A percentile compares a stretch with the other conserved stretches of the same genome.
Evolutionary conservation across 2,113 vertebrate species (phyloP).

Genomic region (Loxodonta africana): DNA sequence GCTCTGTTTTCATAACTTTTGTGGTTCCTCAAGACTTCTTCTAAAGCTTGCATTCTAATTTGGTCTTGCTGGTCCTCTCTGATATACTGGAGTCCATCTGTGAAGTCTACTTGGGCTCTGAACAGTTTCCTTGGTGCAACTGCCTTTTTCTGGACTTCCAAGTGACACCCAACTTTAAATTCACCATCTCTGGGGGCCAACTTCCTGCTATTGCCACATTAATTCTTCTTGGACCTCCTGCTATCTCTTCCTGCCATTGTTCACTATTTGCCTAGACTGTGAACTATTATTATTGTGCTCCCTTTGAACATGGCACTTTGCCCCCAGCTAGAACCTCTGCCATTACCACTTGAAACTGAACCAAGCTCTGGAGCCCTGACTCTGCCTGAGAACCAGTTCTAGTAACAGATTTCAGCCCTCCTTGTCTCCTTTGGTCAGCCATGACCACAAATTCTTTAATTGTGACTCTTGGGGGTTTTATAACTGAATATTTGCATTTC

Average conservation of each 20-base stretch:
- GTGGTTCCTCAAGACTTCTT: background rate
- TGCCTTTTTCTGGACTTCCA: background rate
- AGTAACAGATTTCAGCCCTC: background rate
- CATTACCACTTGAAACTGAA: background rate
- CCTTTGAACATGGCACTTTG: background rate
- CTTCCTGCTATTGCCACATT: background rate
- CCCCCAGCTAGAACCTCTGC: background rate
- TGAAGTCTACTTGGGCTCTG: background rate
- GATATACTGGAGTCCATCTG: background rate
- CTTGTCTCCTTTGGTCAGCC: background rate
- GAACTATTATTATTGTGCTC: background rate
- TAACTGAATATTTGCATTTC: background rate
- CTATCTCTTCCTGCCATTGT: background rate
- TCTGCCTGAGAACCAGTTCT: background rate
- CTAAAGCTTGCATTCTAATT: background rate
- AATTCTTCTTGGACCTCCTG: background rate
- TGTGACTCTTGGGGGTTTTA: background rate
- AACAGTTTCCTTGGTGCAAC: background rate
- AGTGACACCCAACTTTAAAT: background rate
- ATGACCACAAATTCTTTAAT: background rate
- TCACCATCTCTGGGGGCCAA: background rate
- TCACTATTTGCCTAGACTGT: background rate
- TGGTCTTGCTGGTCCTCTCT: background rate
- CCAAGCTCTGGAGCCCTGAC: background rate
- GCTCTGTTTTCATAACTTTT: background rate